Conservation (phyloP, 2,113 vertebrate species). For the Naja naja region DNA sequence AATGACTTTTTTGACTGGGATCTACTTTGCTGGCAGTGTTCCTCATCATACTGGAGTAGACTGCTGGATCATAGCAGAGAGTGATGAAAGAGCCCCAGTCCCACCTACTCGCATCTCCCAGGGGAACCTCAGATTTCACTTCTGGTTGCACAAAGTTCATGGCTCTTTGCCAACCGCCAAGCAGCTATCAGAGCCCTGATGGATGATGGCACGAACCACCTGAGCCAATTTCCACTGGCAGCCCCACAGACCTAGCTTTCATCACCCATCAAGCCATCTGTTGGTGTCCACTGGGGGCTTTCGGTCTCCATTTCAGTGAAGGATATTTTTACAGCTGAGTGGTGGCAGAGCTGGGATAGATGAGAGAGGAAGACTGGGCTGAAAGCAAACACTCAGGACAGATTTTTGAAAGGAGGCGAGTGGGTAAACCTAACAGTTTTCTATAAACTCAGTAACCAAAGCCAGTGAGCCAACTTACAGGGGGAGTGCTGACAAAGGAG, state of each 20-base stretch:
- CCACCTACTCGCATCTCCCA: background rate
- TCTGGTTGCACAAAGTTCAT: background rate
- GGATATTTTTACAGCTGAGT: slow-evolving; percentile 63
- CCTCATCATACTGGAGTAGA: background rate
- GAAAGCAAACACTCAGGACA: slow-evolving; percentile 24
- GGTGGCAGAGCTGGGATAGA: background rate
- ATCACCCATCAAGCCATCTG: slow-evolving; percentile 47
- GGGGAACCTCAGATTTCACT: slow-evolving; percentile 15
- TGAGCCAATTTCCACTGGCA: slow-evolving; percentile 58
- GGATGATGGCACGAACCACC: slow-evolving; percentile 47
- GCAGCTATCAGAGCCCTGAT: slow-evolving; percentile 50
- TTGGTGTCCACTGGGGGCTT: slow-evolving; percentile 37
- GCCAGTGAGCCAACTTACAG: background rate
- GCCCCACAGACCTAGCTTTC: slow-evolving; percentile 47
- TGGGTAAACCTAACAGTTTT: slow-evolving; percentile 4
- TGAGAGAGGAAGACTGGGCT: slow-evolving; percentile 32
- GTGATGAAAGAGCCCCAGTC: slow-evolving; percentile 1
- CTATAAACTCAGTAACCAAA: slow-evolving; percentile 46
- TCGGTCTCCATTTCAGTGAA: slow-evolving; percentile 29
- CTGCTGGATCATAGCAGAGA: background rate
- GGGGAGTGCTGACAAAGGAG: background rate
- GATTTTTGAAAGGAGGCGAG: slow-evolving; percentile 36
- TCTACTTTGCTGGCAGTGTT: background rate
- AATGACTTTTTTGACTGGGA: background rate
- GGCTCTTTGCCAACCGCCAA: slow-evolving; percentile 54